Base-by-base conservation (phyloP, 2,888 invertebrate species). In the Cotesia congregata region DNA sequence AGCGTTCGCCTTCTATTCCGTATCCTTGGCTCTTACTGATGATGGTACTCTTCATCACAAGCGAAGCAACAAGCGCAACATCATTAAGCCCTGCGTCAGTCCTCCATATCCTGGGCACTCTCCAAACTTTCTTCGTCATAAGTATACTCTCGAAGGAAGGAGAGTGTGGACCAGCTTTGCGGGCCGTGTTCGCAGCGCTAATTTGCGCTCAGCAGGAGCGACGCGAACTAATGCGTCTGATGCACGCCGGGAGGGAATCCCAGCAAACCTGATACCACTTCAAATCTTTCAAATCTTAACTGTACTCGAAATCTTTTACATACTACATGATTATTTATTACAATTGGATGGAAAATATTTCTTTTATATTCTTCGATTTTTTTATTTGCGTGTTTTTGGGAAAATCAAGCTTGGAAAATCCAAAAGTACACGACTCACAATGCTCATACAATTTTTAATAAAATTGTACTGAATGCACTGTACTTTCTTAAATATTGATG, bases 151-250 rank as follows among this genome's bases (percentile, higher is more conserved):
- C 69, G 76, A 77, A 78, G 77, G 80, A 77, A 30, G 71, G 80
- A 77, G 9, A 12, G 39, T 59, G 12, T 12, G 64, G 30, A n/a
- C 73, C 65, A 67, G 40, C 30, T 74, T 39, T 75, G 67, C 60
- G 74, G 72, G 76, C 65, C 77, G 70, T 76, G 81, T 82, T 82
- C 83, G 82, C 80, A 84, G 85, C 83, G 87, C 87, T 88, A 88
- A 88, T 88, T 88, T 88, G 86, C 86, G 85, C 88, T 76, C 88
- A 88, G 88, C 88, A 80, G 88, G 88, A 85, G 86, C 87, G 85
- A 87, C 86, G 85, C 86, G 84, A 87, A 88, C 88, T 86, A 88
- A 88, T 88, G 88, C 86, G 83, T 80, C 77, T 83, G 84, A 82
- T 82, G 83, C 85, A 82, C 85, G 85, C 85, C 85, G 82, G 85